Conservation (phyloP, 2,113 vertebrate genomes). For the Phaethon lepturus region DNA sequence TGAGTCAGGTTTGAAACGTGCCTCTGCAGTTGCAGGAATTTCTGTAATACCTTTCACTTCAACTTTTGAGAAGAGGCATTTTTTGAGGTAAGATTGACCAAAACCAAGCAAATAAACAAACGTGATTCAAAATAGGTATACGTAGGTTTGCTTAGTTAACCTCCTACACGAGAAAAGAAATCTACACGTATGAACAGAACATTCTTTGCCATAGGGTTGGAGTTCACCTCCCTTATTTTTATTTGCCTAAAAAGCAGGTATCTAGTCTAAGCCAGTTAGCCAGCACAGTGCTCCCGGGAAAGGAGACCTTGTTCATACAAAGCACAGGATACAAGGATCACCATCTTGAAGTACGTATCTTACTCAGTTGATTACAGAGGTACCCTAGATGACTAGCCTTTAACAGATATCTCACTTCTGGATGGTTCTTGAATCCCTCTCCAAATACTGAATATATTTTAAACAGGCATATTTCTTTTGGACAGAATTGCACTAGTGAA, state of each 20-base stretch:
- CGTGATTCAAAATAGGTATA: background rate
- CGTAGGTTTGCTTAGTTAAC: background rate
- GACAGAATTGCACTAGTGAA: background rate
- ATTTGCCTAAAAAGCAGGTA: background rate
- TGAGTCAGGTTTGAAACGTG: background rate
- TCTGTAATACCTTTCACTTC: background rate
- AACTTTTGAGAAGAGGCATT: background rate
- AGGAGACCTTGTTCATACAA: background rate
- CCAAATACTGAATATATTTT: background rate
- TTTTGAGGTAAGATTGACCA: background rate
- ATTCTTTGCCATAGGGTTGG: background rate
- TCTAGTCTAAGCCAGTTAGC: background rate
- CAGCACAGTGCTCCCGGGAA: background rate
- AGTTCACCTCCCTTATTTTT: background rate
- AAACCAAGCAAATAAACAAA: accelerated
- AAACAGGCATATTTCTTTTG: background rate
- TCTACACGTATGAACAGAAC: background rate
- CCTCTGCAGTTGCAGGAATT: background rate
- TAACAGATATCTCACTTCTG: background rate
- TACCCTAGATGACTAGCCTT: background rate
- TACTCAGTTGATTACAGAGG: background rate
- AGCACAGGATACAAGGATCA: background rate
- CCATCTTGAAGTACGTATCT: background rate
- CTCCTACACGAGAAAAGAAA: background rate
- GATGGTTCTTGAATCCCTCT: background rate